Evolutionary conservation across 2,888 invertebrate genomes (phyloP), one percentile per base, ranked within the genome.

Genomic region (Hipparchia sbordonii): DNA sequence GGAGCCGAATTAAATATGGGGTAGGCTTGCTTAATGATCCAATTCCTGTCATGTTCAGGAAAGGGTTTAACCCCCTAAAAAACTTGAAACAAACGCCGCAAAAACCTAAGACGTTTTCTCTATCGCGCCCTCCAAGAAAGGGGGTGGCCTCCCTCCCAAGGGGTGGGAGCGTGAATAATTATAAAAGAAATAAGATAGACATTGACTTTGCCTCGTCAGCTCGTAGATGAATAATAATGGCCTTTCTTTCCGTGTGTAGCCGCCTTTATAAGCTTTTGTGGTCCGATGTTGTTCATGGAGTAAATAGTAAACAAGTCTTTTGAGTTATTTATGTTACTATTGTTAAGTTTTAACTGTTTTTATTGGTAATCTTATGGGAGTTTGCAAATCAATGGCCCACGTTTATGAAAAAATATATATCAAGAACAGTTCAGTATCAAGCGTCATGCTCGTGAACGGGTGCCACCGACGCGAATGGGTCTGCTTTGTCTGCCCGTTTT

Each of bases 121-220:
- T 86, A 85, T 85, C 87, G 84, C 85, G 81, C 87, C 87, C 82
- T 82, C 82, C 52, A 74, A 72, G 70, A 74, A 78, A 83, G 83
- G 82, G 79, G 79, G 78, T 77, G 76, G 77, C n/a, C 73, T 13
- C 81, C 82, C 80, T 82, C 86, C 85, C 80, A 80, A 81, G 39
- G 86, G 90, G 89, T 82, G 86, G 86, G 82, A 81, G 86, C 84
- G 87, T 92, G 93, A 93, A 93, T 93, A 93, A 93, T 93, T 93
- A 93, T 92, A 92, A 93, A 93, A 93, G 93, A 93, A 93, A 93
- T 93, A 93, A 93, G 92, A 93, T 92, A 93, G 93, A 92, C 92
- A 92, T 91, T 89, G 93, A 93, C 92, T 93, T 88, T 82, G 86
- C 89, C 87, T 87, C 91, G 91, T 92, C 92, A 91, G 90, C 80